Evolutionary conservation across 2,113 vertebrate genomes (phyloP), one percentile per base, ranked within the genome.

Genomic region (Rhegmatorhina hoffmannsi): DNA sequence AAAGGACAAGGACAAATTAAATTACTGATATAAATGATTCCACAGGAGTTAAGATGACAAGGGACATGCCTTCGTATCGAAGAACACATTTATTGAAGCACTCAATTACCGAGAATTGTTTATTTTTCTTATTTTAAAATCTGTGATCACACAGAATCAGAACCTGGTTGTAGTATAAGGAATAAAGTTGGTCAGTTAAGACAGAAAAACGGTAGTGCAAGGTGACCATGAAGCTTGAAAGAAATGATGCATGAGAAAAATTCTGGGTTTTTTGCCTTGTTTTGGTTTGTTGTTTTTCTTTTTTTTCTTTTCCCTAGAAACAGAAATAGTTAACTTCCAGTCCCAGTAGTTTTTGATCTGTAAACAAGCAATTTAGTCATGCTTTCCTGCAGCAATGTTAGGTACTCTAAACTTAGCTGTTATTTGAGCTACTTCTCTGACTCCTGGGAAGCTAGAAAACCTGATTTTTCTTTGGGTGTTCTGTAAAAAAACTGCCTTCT

Each of bases 51-150:
- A 40, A 83, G 59, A 31, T 62, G 64, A 67, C 63, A 95, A 84
- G 47, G 23, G 4, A 10, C 12, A 19, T 82, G 21, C 11, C 31
- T 69, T 87, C 76, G 5, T 83, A 16, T 80, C n/a, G 52, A 81
- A 63, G 26, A 85, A 47, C 1, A 2, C 8, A 5, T 28, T 68
- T 66, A 24, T 56, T 84, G 49, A 91, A 88, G 31, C 2, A 6
- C 13, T 59, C 62, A 18, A 5, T 70, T 79, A 28, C 33, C 0
- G 1, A 70, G 8, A 75, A 69, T 56, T 82, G 21, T 68, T 94
- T 91, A 10, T 56, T 91, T 87, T 77, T 74, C 40, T 68, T 82
- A 36, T 68, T 91, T 95, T 78, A 66, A 85, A 87, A 70, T 81
- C 50, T 80, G 6, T 10, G 13, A 49, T 93, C 13, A 38, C 20